phyloP scores from a whole-genome alignment of 1,140 invertebrate species.

The Lamellibrachia luymesi region DNA sequence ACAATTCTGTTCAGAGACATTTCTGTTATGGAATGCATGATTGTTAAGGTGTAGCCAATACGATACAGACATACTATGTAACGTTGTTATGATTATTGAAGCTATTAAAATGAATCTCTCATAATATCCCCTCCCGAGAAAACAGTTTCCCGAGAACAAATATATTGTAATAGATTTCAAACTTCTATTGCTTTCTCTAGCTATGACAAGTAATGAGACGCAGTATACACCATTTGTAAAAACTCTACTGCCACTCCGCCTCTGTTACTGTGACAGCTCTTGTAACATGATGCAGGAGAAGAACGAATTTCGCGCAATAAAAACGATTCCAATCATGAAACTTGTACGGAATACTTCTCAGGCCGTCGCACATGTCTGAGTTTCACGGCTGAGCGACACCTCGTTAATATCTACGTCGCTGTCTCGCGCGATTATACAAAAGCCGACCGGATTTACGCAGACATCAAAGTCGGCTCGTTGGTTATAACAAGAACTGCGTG shows the following conservation, averaged over 20 bases:
- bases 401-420: not conserved
- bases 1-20: too few relatives aligned
- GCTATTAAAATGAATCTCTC: too few relatives aligned
- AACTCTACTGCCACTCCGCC: not conserved
- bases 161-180: too few relatives aligned
- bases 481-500: not conserved
- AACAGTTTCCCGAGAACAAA: too few relatives aligned
- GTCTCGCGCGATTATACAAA: not conserved
- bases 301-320: not conserved
- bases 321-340: not conserved
- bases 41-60: too few relatives aligned
- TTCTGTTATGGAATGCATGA: too few relatives aligned
- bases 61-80: too few relatives aligned
- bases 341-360: not conserved
- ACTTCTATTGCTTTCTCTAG: too few relatives aligned
- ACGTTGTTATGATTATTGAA: too few relatives aligned
- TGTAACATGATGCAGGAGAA: not conserved
- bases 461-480: not conserved
- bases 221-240: not conserved
- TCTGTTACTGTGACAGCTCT: not conserved
- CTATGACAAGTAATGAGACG: too few relatives aligned
- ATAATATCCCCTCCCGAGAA: too few relatives aligned
- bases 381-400: not conserved
- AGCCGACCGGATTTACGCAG: not conserved
- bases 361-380: not conserved